Conservation (phyloP, 2,888 invertebrate genomes). For the Pristionchus japonicus region DNA sequence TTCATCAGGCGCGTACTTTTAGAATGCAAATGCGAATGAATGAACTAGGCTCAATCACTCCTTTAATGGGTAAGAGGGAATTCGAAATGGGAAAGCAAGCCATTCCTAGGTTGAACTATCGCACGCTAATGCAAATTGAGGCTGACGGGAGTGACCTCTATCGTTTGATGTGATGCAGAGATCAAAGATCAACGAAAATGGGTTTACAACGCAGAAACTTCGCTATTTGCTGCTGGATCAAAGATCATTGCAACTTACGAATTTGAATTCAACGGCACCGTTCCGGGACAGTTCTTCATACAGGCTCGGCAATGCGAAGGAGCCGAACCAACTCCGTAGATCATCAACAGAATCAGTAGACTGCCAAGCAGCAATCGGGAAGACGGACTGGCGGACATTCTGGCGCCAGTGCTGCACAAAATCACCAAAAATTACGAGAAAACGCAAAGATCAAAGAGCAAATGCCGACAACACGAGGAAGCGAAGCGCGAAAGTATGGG, state of each 20-base stretch:
- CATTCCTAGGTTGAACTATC: no score
- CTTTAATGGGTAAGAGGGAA: no score
- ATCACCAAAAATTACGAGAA: background rate
- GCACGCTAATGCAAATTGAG: constrained; percentile 7
- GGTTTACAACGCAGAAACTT: background rate
- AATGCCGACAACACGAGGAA: background rate
- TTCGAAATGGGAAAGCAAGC: background rate
- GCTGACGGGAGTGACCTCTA: background rate
- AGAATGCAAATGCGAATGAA: background rate
- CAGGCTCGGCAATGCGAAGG: constrained; percentile 62
- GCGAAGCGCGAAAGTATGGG: background rate
- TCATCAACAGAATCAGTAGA: background rate
- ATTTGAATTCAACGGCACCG: background rate
- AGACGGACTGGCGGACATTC: background rate
- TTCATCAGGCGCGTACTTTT: background rate
- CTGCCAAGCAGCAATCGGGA: constrained; percentile 1
- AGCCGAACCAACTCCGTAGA: constrained; percentile 33
- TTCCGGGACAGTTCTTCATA: constrained; percentile 61
- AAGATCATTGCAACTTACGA: background rate
- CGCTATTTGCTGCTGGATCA: background rate
- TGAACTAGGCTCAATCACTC: background rate
- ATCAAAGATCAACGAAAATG: background rate
- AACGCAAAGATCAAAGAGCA: background rate
- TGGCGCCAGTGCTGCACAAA: background rate
- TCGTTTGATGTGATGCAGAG: background rate